Evolutionary conservation across 2,113 vertebrate species (phyloP), one percentile per base, ranked within the genome.

Genomic region (Leuciscus idus): DNA sequence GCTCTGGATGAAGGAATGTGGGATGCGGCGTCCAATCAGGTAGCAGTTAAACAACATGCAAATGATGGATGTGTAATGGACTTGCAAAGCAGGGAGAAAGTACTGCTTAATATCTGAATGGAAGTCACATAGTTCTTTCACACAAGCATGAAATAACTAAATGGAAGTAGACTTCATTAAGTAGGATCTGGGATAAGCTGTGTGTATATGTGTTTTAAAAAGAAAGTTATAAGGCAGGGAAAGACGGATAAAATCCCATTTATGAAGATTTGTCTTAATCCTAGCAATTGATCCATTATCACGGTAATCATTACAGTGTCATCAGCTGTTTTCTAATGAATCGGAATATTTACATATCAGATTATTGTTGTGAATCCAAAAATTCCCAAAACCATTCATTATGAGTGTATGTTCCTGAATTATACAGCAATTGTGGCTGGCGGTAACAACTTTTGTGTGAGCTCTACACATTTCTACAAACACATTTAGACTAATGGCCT

Each of bases 401-500:
- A 64, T 12, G 5, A 64, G 19, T 0, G 23, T 36, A 77, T 23
- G 28, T 62, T n/a, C 39, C 36, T 30, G 23, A 84, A 59, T 43
- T 57, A 76, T 48, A 57, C 28, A 62, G 36, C 57, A 76, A n/a
- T 46, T 48, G 62, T 70, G 72, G 68, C 62, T 83, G 83, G 85
- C 61, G n/a, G 28, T 86, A 90, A 92, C 88, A 78, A 86, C 50
- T 88, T 91, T 87, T 74, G 85, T 88, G 78, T 90, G 89, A 84
- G 39, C 73, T 61, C 26, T 70, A 83, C 50, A 72, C 62, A 79
- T 86, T 88, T 84, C 88, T 86, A 84, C 79, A 84, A 91, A 88
- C 82, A 85, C 84, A 79, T 80, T 84, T 87, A 91, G 86, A 88
- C 89, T 91, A 89, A 93, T 92, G 83, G 88, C 91, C 86, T 62